Evolutionary conservation across 1,140 invertebrate species (phyloP), one percentile per base, ranked within the genome.

Genomic region (Micrasema minimum): DNA sequence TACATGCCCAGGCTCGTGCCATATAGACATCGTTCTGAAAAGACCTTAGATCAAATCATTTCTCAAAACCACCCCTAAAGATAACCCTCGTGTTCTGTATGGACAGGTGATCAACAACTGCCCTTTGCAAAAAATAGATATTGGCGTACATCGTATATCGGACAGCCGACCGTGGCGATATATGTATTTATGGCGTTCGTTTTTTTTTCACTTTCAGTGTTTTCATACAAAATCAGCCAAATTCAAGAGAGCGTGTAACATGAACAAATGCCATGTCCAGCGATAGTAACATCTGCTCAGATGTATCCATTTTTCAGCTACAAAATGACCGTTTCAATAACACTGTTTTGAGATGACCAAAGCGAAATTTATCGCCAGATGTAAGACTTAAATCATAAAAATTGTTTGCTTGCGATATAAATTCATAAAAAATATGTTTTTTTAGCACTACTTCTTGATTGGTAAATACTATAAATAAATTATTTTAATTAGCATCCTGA

Each of bases 51-150:
- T 46, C 38, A 64, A 41, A 64, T 64, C 59, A 64, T 64, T 64
- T 64, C 59, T 64, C 59, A 26, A 64, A 64, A 46, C 43, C 26
- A 64, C 59, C 59, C 59, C 37, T 46, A 31, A 64, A 18, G 41
- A 46, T 67, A 35, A 67, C 65, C 65, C 65, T 53, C 41, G 65
- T 43, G 43, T 22, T 12, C 12, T 31, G n/a, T 53, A 46, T 16
- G 38, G 62, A 62, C 72, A 74, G 72, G 72, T 74, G 71, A 72
- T 66, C 71, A 62, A n/a, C 71, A 69, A 69, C 71, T 72, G 67
- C 26, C 62, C 65, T 37, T n/a, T 66, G 72, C 67, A 74, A 74
- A 69, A 73, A 66, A 70, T 48, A 23, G 41, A 26, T 41, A 14
- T 46, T 11, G 41, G 41, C 14, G 23, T 38, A 38, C 59, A 46